Evolutionary conservation across 2,797 vertebrate genomes (phyloP).

Genomic region (Paramormyrops hopkinsi): DNA sequence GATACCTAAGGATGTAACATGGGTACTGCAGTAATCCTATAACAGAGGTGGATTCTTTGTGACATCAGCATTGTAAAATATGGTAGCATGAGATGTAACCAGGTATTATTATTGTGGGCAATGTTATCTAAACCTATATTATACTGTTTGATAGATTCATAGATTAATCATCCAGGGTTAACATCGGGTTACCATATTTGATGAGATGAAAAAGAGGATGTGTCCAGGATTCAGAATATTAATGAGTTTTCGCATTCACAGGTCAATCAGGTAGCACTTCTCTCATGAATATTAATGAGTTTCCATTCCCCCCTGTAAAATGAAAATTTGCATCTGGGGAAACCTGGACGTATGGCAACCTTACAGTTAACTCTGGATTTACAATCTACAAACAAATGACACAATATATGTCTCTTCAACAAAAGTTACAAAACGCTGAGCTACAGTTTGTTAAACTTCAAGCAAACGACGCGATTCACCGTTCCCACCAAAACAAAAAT

Average conservation of each 20-base stretch:
- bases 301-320: background rate
- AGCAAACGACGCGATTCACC: too few species aligned
- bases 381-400: background rate
- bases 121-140: background rate
- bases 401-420: background rate
- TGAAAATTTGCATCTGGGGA: background rate
- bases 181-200: background rate
- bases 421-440: too few species aligned
- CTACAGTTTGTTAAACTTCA: too few species aligned
- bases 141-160: background rate
- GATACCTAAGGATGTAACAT: background rate
- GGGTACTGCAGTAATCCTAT: background rate
- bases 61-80: background rate
- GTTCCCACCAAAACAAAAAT: too few species aligned
- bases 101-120: background rate
- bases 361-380: background rate
- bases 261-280: background rate
- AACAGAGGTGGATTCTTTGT: background rate
- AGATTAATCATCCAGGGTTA: background rate
- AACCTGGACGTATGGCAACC: background rate
- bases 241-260: background rate
- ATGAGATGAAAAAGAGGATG: background rate
- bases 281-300: background rate
- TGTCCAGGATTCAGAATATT: background rate
- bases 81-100: background rate